Evolutionary conservation across 1,140 invertebrate genomes (phyloP).

Genomic region (Kradibia gibbosae): DNA sequence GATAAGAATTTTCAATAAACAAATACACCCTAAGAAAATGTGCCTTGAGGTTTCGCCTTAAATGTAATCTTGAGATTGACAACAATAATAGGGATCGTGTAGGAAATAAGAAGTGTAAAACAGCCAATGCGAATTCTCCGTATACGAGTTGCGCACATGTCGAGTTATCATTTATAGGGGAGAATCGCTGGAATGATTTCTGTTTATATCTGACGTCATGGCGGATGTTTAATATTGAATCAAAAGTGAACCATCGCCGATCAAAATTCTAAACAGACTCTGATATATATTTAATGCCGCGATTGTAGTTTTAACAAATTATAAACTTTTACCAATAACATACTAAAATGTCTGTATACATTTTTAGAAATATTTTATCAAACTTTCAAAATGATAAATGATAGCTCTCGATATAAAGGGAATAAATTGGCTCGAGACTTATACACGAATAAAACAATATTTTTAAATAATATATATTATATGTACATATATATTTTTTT

Average conservation of each 20-base stretch:
- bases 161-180: neutral
- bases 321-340: too few species aligned
- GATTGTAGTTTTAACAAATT: neutral
- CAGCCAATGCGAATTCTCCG: constrained; percentile 12
- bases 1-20: constrained; percentile 60
- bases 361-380: too few species aligned
- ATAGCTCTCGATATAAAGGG: too few species aligned
- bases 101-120: neutral
- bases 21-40: constrained; percentile 49
- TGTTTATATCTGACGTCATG: constrained; percentile 28
- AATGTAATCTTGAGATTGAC: constrained; percentile 50
- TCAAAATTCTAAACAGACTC: neutral
- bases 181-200: neutral
- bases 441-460: too few species aligned
- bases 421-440: too few species aligned
- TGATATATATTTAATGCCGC: neutral
- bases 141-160: constrained; percentile 5
- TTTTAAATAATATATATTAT: too few species aligned
- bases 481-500: too few species aligned
- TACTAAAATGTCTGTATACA: too few species aligned
- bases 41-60: constrained; percentile 52
- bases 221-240: constrained; percentile 17
- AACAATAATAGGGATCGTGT: constrained; percentile 44
- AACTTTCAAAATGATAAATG: too few species aligned
- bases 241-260: neutral